These are phyloP conservation scores for Chauna torquata DNA, from an alignment of 2,113 vertebrate genomes.

Conservation along the genomic window DNA sequence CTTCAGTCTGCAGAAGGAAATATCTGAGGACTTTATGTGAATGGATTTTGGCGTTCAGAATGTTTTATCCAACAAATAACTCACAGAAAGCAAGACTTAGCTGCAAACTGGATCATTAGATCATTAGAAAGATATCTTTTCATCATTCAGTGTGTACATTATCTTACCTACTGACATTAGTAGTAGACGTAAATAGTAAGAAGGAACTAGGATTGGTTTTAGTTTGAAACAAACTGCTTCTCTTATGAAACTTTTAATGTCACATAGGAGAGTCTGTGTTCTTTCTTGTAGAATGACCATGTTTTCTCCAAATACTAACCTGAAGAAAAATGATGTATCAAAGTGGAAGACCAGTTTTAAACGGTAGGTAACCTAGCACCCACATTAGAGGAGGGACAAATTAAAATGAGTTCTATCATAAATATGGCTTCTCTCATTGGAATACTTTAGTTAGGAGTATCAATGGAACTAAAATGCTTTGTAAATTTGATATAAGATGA, in stretches of 20 bases:
- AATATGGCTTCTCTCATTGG: background rate
- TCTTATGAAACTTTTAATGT: background rate
- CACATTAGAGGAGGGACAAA: background rate
- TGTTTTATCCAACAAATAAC: background rate
- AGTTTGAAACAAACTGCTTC: background rate
- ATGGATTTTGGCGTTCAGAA: background rate
- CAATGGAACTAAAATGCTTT: background rate
- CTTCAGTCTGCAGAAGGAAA: background rate
- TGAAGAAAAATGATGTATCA: conserved; percentile 56
- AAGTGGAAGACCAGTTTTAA: conserved; percentile 55
- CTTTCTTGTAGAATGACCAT: conserved; percentile 72
- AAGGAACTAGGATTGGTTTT: background rate
- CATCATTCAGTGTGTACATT: background rate
- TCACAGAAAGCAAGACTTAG: background rate
- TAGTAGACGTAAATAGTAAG: background rate
- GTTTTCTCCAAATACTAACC: conserved; percentile 82
- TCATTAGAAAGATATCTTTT: background rate
- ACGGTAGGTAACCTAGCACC: conserved; percentile 60
- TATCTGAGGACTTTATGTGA: background rate
- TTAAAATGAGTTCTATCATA: background rate
- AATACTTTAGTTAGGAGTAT: background rate
- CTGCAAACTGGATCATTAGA: background rate
- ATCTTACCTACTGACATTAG: background rate
- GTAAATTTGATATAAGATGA: background rate
- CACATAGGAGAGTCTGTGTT: background rate